Conservation (phyloP, 2,797 vertebrate genomes). For the Danio jaintianensis region DNA sequence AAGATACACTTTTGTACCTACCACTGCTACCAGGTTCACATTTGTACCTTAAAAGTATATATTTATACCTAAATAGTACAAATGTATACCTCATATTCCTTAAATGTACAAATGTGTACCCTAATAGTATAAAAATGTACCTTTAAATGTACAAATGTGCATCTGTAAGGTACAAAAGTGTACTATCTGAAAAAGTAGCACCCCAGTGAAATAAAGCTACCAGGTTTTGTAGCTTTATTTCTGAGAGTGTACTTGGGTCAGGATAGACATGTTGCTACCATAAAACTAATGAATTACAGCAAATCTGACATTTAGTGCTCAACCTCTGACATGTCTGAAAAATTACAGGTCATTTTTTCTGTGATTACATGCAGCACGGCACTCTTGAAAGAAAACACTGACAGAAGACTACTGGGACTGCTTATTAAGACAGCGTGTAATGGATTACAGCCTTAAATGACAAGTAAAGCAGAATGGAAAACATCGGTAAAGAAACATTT, state of each 20-base stretch:
- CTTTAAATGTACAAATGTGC: too few species aligned
- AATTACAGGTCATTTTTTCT: neutral
- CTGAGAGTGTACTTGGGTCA: neutral
- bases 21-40: too few species aligned
- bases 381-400: neutral
- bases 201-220: too few species aligned
- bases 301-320: conserved; percentile 15
- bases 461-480: conserved; percentile 13
- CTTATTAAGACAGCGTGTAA: conserved; percentile 21
- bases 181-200: too few species aligned
- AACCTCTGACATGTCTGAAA: conserved; percentile 16
- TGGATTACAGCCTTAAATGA: conserved; percentile 18
- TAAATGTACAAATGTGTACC: too few species aligned
- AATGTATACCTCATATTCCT: too few species aligned
- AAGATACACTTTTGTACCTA: too few species aligned
- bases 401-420: neutral
- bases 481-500: conserved; percentile 37
- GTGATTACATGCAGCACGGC: neutral
- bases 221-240: too few species aligned
- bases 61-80: too few species aligned
- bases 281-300: conserved; percentile 29
- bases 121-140: too few species aligned
- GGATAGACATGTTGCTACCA: neutral
- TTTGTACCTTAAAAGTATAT: too few species aligned
- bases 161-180: too few species aligned